These are phyloP conservation scores for Muscidifurax raptorellus DNA, from an alignment of 1,140 invertebrate species.

Conservation along the genomic window DNA sequence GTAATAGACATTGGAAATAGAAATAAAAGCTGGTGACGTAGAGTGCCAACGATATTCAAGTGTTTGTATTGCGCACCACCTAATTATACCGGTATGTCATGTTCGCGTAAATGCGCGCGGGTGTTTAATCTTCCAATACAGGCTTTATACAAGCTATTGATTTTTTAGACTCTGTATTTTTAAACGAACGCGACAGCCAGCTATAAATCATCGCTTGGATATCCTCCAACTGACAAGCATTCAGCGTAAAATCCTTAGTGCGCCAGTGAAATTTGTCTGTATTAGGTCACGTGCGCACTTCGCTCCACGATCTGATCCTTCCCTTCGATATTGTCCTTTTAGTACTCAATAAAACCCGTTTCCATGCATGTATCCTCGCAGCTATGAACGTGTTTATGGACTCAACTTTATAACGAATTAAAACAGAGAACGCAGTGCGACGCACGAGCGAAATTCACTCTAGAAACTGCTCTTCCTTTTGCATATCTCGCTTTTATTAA, in stretches of 20 bases:
- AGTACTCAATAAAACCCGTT: not conserved
- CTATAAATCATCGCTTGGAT: conserved; percentile 1
- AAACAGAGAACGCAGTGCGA: no score
- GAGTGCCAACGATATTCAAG: no score
- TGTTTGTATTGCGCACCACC: not conserved
- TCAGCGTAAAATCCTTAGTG: not conserved
- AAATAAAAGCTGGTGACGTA: no score
- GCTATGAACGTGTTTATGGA: not conserved
- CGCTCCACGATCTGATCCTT: not conserved
- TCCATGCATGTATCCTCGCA: not conserved
- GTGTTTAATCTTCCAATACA: not conserved
- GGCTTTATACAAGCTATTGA: not conserved
- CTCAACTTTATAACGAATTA: not conserved
- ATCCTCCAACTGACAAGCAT: not conserved
- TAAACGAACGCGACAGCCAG: not conserved
- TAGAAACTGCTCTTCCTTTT: no score
- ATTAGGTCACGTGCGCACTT: not conserved
- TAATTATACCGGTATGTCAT: not conserved
- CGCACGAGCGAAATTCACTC: no score
- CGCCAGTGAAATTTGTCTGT: not conserved
- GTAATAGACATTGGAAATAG: no score
- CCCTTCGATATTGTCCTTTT: not conserved
- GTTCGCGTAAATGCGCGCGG: not conserved
- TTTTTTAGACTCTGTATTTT: not conserved
- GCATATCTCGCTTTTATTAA: no score